Evolutionary conservation across 2,113 vertebrate genomes (phyloP), one percentile per base, ranked within the genome.

Genomic region (Equus przewalskii): DNA sequence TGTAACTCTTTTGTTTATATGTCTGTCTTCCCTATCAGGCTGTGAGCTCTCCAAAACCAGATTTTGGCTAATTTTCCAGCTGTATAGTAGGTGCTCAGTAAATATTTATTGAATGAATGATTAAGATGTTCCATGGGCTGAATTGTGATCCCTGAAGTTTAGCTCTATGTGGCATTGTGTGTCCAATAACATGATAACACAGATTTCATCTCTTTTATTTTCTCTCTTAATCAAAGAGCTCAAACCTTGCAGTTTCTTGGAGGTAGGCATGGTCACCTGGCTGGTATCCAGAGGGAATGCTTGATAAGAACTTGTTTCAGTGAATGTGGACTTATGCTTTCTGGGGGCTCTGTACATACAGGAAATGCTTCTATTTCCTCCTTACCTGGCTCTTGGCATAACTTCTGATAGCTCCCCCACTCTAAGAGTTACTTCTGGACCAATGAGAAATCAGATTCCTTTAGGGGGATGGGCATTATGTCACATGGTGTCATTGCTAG

Each of bases 51-150:
- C 33, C 76, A 73, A n/a, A 60, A 62, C 72, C 11, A 70, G 73
- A 87, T 65, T 86, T 62, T 75, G 70, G 46, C 44, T 91, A 46
- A 78, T 87, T 82, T 94, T 41, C 44, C 84, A 85, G 28, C 24
- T 72, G 19, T 36, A 30, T 44, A 92, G 54, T 76, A 92, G 56
- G 11, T 88, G n/a, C 60, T 82, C 78, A 84, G 33, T 73, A 67
- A 95, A 73, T 85, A 72, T 49, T 92, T 92, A 65, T 46, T n/a
- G n/a, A 91, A 91, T 64, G 89, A 69, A 65, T 72, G 62, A 73
- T 78, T 70, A 60, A 78, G 36, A 89, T 60, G 30, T 70, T 56
- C 28, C 33, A 44, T 75, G 49, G 41, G 28, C 26, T 69, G 15
- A 62, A 69, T 46, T 86, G 33, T 87, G n/a, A 73, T 82, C 41